Evolutionary conservation across 1,140 invertebrate genomes (phyloP).

Genomic region (Thaumatotibia leucotreta): DNA sequence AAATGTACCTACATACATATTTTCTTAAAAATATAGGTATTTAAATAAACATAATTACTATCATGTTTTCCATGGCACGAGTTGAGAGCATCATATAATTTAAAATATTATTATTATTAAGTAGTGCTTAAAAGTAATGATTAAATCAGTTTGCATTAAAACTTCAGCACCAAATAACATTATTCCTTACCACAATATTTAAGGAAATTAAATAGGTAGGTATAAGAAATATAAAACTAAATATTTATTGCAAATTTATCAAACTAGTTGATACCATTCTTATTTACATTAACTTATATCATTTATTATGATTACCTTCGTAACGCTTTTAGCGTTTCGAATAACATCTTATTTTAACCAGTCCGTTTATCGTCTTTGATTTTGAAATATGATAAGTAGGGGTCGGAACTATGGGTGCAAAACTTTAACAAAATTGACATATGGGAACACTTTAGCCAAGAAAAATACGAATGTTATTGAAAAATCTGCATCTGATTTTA

Average conservation of each 20-base stretch:
- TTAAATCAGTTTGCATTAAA: not conserved
- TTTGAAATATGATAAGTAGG: too few relatives aligned
- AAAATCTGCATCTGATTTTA: too few relatives aligned
- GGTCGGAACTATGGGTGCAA: too few relatives aligned
- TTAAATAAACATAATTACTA: not conserved
- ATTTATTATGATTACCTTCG: not conserved
- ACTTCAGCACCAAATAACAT: not conserved
- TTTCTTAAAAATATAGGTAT: too few relatives aligned
- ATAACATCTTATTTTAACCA: not conserved
- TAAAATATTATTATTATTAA: not conserved
- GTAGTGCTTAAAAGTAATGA: not conserved
- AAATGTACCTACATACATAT: not conserved
- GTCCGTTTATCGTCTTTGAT: not conserved
- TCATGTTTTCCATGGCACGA: not conserved
- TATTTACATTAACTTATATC: not conserved
- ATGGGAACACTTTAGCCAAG: too few relatives aligned
- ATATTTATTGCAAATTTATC: not conserved
- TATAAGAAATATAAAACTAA: not conserved
- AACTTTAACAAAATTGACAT: too few relatives aligned
- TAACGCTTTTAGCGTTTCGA: not conserved
- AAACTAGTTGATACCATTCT: not conserved
- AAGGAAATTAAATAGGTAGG: not conserved
- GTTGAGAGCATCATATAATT: not conserved
- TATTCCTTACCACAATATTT: not conserved
- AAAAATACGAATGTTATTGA: too few relatives aligned